These are phyloP conservation scores for Eupithecia vulgata DNA, from an alignment of 2,888 invertebrate genomes.

Conservation along the genomic window DNA sequence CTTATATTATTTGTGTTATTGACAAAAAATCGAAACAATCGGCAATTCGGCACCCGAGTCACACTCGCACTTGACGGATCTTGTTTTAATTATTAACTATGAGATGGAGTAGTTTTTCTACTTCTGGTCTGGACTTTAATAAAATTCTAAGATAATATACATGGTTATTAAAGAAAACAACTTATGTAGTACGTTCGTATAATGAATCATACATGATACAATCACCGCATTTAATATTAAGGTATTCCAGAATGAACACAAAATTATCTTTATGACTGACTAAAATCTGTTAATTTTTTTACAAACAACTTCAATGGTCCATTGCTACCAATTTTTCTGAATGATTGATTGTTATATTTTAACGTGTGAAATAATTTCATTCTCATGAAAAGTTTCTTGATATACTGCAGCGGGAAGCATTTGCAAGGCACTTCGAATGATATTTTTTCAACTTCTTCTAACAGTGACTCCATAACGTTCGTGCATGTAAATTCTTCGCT, in stretches of 20 bases:
- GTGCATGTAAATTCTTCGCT: not conserved
- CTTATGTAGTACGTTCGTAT: too few species aligned
- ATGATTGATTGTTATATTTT: constrained; percentile 18
- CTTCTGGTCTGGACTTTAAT: too few species aligned
- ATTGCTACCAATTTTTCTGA: not conserved
- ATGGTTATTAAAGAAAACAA: too few species aligned
- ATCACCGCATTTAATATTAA: not conserved
- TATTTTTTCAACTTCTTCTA: not conserved
- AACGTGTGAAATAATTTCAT: constrained; percentile 18
- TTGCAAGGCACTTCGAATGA: constrained; percentile 9
- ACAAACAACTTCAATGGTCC: not conserved
- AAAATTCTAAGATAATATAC: too few species aligned
- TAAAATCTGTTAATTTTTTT: not conserved
- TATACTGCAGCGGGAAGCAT: constrained; percentile 16
- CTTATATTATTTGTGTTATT: too few species aligned
- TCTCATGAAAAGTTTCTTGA: constrained; percentile 20
- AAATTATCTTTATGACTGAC: not conserved
- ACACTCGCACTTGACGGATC: too few species aligned
- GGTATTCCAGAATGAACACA: not conserved
- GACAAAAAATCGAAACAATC: too few species aligned
- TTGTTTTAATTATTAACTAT: too few species aligned
- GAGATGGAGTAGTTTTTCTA: too few species aligned
- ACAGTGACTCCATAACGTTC: not conserved
- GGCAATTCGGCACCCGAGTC: too few species aligned
- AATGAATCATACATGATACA: too few species aligned